phyloP scores from a whole-genome alignment of 2,113 vertebrate genomes.

The Blennius ocellaris region DNA sequence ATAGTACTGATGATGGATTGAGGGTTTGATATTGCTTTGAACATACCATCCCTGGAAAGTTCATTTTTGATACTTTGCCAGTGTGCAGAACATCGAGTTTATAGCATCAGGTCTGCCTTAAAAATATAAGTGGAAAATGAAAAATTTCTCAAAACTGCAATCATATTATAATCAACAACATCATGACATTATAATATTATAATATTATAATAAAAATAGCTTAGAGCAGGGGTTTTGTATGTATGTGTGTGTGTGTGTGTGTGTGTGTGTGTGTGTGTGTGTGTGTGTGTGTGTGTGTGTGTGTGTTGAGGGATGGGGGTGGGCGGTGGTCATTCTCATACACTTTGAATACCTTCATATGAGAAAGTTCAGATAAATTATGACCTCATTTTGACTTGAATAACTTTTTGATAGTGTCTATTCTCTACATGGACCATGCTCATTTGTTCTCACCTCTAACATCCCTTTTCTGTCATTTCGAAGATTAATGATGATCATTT shows the following conservation, averaged over 20 bases:
- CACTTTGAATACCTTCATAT: no score
- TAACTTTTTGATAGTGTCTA: not conserved
- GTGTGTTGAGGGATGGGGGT: no score
- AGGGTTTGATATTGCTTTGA: conserved; percentile 74
- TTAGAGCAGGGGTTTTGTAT: no score
- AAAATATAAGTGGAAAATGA: conserved; percentile 34
- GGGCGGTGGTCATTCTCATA: no score
- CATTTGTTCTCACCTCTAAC: conserved; percentile 10
- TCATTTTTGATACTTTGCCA: conserved; percentile 55
- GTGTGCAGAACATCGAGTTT: conserved; percentile 37
- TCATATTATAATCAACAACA: not conserved
- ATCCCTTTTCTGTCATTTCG: conserved; percentile 60
- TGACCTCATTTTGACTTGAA: not conserved
- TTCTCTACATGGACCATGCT: conserved; percentile 22
- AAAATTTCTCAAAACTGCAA: not conserved
- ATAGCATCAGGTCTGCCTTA: conserved; percentile 24
- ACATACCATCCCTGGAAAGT: conserved; percentile 64
- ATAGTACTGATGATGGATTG: conserved; percentile 67
- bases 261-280: no score
- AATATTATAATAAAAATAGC: no score
- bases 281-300: no score
- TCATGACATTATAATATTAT: no score
- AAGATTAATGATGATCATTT: conserved; percentile 66
- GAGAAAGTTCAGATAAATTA: not conserved
- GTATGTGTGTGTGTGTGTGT: no score